Evolutionary conservation across 2,113 vertebrate species (phyloP), one percentile per base, ranked within the genome.

Genomic region (Melanerpes aurifrons): DNA sequence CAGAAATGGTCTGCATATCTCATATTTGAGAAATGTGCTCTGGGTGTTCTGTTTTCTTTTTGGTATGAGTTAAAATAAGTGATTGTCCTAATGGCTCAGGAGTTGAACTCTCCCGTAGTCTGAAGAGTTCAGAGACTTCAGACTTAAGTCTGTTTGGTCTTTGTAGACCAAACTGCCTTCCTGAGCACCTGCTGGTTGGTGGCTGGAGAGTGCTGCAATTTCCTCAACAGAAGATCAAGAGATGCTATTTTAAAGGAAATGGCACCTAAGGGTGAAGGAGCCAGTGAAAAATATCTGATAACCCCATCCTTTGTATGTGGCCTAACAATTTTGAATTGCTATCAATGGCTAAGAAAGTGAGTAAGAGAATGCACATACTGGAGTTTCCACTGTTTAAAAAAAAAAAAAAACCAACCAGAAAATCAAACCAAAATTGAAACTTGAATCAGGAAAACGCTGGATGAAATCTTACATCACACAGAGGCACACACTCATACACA

Each of bases 321-420:
- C 92, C 87, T 93, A 96, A 93, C 76, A 94, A 45, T 91, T 97
- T 94, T 87, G 91, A 96, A 82, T 93, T 93, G 95, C 91, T 97
- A 89, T 40, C 1, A 71, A 96, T 95, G 95, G 81, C 87, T 91
- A 92, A 90, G 53, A 85, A 85, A 85, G 86, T 81, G 94, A 96
- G 68, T 79, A 82, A 97, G 94, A 94, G 94, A 95, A 97, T 95
- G 94, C 93, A 96, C 95, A 97, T 83, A 96, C 64, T 18, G 88
- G 97, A 97, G 97, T 96, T 93, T 89, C 97, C 89, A 95, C 96
- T 97, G 95, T 93, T 95, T 37, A 59, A 86, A 93, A 89, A 59
- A 64, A 64, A 37, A 4, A 35, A 25, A 63, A 40, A 40, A 64
- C 26, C 45, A 68, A 47, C 8, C 64, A 31, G 72, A 94, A 96